A percentile compares a stretch with the other conserved stretches of the same genome.
phyloP scores from a whole-genome alignment of 2,113 vertebrate species.

The Urocitellus parryii region DNA sequence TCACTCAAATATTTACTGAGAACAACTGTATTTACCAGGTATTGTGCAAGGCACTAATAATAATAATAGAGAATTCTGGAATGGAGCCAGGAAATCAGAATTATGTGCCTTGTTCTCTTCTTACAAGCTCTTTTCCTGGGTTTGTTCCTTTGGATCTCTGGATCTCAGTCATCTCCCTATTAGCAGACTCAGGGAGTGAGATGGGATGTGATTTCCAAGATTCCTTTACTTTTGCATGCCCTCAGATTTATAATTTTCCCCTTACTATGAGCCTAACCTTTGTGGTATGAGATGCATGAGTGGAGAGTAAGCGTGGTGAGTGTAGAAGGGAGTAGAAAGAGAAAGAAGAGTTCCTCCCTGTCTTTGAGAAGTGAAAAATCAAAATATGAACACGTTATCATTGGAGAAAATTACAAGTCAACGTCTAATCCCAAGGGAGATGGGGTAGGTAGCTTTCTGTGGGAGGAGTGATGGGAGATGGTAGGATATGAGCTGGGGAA shows the following conservation, averaged over 20 bases:
- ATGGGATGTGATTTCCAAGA: background rate
- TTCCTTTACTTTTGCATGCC: background rate
- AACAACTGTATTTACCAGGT: background rate
- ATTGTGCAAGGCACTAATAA: background rate
- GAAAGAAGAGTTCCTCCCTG: background rate
- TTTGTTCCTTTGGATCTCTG: background rate
- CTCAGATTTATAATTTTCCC: background rate
- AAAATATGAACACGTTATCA: background rate
- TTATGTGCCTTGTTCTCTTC: background rate
- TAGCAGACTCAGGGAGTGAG: background rate
- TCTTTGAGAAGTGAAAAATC: background rate
- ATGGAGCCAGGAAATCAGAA: background rate
- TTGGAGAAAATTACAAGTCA: background rate
- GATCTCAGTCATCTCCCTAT: background rate
- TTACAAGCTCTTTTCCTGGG: background rate
- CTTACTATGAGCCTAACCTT: background rate
- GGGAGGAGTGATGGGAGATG: background rate
- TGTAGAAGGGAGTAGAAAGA: background rate
- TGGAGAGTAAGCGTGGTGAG: background rate
- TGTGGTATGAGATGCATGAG: background rate
- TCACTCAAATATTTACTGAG: constrained; percentile 26
- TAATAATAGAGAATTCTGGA: background rate
- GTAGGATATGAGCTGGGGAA: background rate
- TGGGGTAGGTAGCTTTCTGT: background rate
- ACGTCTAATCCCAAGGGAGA: background rate